These are phyloP conservation scores for Xestia xanthographa DNA, from an alignment of 2,888 invertebrate genomes.

Conservation along the genomic window DNA sequence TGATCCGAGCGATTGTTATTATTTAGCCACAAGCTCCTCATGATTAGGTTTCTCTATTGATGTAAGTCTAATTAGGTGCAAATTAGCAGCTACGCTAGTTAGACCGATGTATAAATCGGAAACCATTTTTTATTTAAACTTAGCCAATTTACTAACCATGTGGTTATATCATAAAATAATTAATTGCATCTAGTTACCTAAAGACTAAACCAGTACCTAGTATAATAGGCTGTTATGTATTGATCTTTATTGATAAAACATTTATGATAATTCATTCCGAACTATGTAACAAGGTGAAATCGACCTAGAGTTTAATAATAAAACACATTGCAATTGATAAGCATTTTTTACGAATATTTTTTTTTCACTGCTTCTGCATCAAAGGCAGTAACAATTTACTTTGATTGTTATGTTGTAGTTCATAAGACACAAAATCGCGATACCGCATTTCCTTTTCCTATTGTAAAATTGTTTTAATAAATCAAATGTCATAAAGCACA, in stretches of 20 bases:
- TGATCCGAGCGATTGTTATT: no score
- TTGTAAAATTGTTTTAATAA: neutral
- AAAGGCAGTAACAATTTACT: neutral
- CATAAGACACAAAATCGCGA: slow-evolving; percentile 24
- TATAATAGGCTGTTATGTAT: slow-evolving; percentile 11
- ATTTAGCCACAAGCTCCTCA: no score
- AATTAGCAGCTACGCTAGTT: neutral
- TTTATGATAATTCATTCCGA: slow-evolving; percentile 38
- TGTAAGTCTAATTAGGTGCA: neutral
- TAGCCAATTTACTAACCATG: slow-evolving; percentile 10
- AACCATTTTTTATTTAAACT: slow-evolving; percentile 10
- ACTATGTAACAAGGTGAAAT: slow-evolving; percentile 44
- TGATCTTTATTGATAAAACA: slow-evolving; percentile 21
- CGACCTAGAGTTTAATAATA: slow-evolving; percentile 47
- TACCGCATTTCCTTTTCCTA: neutral
- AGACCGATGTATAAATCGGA: slow-evolving; percentile 17
- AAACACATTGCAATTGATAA: slow-evolving; percentile 23
- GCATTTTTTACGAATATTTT: slow-evolving; percentile 24
- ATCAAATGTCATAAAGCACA: slow-evolving; percentile 33
- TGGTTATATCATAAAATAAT: slow-evolving; percentile 28
- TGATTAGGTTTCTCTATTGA: neutral
- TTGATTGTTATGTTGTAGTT: neutral
- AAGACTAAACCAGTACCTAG: neutral
- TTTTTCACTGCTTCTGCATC: slow-evolving; percentile 22
- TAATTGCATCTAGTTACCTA: slow-evolving; percentile 31